Percentiles rank a stretch among this genome's conserved stretches.
Evolutionary conservation across 2,113 vertebrate genomes (phyloP).

Genomic region (Nettapus auritus): DNA sequence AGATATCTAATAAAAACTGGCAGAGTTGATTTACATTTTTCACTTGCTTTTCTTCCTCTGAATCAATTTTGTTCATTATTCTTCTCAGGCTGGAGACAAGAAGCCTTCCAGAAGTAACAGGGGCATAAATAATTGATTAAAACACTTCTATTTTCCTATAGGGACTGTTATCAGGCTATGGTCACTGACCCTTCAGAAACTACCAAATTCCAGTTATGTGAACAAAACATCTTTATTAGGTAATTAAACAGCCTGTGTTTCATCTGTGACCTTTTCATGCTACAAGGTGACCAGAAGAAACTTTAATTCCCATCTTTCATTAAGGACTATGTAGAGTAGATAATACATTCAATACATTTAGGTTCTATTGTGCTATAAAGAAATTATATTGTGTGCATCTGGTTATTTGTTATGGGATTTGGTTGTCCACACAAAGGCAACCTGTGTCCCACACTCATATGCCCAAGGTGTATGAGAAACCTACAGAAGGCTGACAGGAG

Average conservation of each 20-base stretch:
- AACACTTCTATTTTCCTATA: background rate
- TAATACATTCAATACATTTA: background rate
- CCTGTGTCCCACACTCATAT: background rate
- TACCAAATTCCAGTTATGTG: background rate
- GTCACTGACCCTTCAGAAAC: background rate
- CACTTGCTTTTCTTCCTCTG: background rate
- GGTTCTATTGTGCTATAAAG: background rate
- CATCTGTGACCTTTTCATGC: background rate
- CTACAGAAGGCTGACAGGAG: background rate
- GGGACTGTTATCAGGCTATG: background rate
- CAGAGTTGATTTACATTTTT: background rate
- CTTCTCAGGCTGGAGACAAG: background rate
- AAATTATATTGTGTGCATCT: accelerated
- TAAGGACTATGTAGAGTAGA: background rate
- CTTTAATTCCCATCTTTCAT: background rate
- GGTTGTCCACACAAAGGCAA: background rate
- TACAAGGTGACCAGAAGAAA: background rate
- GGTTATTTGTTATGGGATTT: background rate
- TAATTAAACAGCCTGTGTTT: background rate
- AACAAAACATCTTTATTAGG: background rate
- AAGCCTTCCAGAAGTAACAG: background rate
- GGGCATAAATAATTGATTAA: background rate
- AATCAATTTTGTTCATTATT: background rate
- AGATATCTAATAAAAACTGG: background rate
- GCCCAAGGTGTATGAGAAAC: background rate